A percentile compares a stretch with the other conserved stretches of the same genome.
These are phyloP conservation scores for Osmerus mordax DNA, from an alignment of 2,113 vertebrate genomes.

Conservation along the genomic window DNA sequence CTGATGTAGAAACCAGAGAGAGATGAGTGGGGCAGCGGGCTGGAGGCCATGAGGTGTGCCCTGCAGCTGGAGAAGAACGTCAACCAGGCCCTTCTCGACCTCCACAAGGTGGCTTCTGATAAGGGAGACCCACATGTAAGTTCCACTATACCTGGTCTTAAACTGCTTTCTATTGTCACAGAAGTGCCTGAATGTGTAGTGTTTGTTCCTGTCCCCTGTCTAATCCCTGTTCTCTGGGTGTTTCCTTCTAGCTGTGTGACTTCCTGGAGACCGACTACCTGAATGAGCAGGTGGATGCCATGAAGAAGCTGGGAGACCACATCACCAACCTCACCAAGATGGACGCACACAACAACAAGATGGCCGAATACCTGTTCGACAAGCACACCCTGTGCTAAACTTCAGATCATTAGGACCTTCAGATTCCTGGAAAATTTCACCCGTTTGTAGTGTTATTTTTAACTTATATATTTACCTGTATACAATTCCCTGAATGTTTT, in stretches of 20 bases:
- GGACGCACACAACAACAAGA: constrained; percentile 72
- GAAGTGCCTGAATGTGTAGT: no score
- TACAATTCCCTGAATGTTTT: no score
- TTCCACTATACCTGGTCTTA: constrained; percentile 27
- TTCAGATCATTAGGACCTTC: no score
- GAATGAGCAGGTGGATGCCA: constrained; percentile 90
- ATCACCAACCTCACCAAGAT: constrained; percentile 75
- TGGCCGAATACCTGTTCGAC: constrained; percentile 96
- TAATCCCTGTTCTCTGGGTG: constrained; percentile 26
- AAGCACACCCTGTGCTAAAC: constrained; percentile 81
- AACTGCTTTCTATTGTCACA: constrained; percentile 37
- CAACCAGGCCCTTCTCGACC: constrained; percentile 80
- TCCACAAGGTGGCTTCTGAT: constrained; percentile 72
- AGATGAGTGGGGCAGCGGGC: constrained; percentile 77
- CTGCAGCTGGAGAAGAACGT: constrained; percentile 80
- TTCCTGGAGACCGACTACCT: constrained; percentile 94
- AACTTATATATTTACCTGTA: no score
- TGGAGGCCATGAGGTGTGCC: constrained; percentile 77
- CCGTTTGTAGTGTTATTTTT: no score
- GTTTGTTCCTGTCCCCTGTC: no score
- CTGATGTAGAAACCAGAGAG: constrained; percentile 66
- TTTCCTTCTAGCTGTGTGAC: constrained; percentile 69
- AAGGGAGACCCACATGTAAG: constrained; percentile 78
- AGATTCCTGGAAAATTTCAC: no score
- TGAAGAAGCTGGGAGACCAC: constrained; percentile 87